Base-by-base conservation (phyloP, 1,140 invertebrate species). In the Lepidurus arcticus region DNA sequence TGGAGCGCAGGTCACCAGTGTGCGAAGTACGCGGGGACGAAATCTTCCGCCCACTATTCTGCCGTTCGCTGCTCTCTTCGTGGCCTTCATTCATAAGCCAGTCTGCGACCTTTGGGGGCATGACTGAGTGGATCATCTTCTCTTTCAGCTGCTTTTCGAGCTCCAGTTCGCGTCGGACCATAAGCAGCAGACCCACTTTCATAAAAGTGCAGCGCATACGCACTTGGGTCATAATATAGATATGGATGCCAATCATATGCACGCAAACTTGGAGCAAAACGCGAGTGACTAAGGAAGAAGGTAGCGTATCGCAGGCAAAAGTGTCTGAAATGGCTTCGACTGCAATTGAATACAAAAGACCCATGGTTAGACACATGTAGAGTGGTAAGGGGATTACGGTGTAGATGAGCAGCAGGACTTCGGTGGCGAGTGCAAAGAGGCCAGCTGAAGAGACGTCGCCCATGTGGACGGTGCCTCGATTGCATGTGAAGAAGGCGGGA, bases 101-200 rank as follows among this genome's bases (percentile, higher is more conserved):
- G 79, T 91, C 88, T 1, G 96, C 96, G 1, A 98, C 92, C 83
- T 92, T 93, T 1, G 92, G 93, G 10, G 96, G 95, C 95, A 98
- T 98, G 42, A 98, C 93, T 5, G 94, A 97, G 83, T 95, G 93
- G 83, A 98, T 98, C 95, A 98, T 98, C 84, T 97, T 95, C 83
- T 98, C 95, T 84, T 97, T 98, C 7, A 98, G 86, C 81, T 94
- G 92, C 81, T 96, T 97, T 83, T 98, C 96, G 86, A 94, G 90
- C 85, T 97, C 93, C 44, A 98, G 85, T 82, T 98, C 94, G 74
- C 91, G 88, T 34, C 94, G 86, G 1, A 96, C 95, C 77, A 96
- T 84, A 16, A 95, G 84, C 79, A 95, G 96, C 84, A 98, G 95
- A 0, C 95, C 95, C 74, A 98, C 94, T 87, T 97, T 97, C 91